phyloP scores from a whole-genome alignment of 2,113 vertebrate species.

The Pachypanchax playfairii region DNA sequence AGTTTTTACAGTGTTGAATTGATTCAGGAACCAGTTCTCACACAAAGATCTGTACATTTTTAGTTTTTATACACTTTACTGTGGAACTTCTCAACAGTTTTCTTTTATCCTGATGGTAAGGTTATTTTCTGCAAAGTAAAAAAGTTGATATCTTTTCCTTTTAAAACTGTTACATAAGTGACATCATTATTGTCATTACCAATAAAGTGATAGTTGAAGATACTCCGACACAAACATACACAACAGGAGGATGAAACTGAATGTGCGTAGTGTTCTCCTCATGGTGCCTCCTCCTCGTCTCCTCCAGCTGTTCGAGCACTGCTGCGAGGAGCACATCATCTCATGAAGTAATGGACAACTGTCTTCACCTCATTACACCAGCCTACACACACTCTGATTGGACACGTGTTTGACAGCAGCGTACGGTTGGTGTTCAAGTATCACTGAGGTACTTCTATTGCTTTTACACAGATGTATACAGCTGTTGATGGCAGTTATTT shows the following conservation, averaged over 20 bases:
- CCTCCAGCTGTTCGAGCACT: conserved; percentile 68
- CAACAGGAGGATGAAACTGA: conserved; percentile 14
- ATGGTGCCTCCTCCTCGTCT: conserved; percentile 62
- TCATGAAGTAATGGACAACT: conserved; percentile 77
- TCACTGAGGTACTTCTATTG: conserved; percentile 10
- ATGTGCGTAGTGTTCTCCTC: conserved; percentile 18
- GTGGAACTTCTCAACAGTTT: background rate
- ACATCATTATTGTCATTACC: conserved; percentile 14
- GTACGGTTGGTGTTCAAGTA: conserved; percentile 22
- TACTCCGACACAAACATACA: conserved; percentile 22
- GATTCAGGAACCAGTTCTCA: too few species aligned
- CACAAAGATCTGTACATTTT: too few species aligned
- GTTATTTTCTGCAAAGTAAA: background rate
- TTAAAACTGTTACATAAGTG: conserved; percentile 10
- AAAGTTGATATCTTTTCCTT: background rate
- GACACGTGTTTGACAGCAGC: conserved; percentile 33
- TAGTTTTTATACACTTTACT: too few species aligned
- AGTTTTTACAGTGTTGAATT: too few species aligned
- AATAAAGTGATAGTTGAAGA: conserved; percentile 18
- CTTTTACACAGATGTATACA: background rate
- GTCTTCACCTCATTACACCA: conserved; percentile 81
- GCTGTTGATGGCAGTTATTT: background rate
- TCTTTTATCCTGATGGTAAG: background rate
- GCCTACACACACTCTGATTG: conserved; percentile 73
- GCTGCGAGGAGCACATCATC: conserved; percentile 79